Conservation (phyloP, 2,888 invertebrate species). For the Synergus laeviventris region DNA sequence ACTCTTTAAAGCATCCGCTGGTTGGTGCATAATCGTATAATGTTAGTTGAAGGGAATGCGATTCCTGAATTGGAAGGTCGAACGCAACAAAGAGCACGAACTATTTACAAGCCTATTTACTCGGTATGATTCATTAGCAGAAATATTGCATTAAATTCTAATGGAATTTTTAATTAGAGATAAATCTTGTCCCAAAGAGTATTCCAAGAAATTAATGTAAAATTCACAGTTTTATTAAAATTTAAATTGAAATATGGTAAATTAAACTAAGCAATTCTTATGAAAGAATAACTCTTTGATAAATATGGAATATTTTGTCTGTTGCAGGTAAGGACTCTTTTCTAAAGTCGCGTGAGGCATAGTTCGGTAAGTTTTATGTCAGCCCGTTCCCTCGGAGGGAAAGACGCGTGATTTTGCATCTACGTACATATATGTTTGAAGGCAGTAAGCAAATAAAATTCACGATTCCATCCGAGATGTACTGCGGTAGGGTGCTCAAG, state of each 20-base stretch:
- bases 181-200: not conserved
- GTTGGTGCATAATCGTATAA: not conserved
- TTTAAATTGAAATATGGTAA: no score
- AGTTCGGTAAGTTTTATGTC: slow-evolving; percentile 20
- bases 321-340: slow-evolving; percentile 61
- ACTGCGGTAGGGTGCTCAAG: slow-evolving; percentile 40
- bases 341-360: not conserved
- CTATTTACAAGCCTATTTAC: not conserved
- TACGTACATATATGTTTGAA: slow-evolving; percentile 30
- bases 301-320: slow-evolving; percentile 48
- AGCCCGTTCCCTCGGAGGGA: slow-evolving; percentile 39
- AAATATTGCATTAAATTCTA: not conserved
- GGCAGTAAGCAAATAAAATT: slow-evolving; percentile 56
- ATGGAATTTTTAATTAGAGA: not conserved
- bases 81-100: not conserved
- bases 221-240: no score
- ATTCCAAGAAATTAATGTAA: no score
- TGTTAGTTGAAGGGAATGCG: not conserved
- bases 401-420: slow-evolving; percentile 44
- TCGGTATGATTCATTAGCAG: not conserved
- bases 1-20: slow-evolving; percentile 15
- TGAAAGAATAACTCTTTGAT: not conserved
- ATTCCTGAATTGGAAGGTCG: slow-evolving; percentile 9
- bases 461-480: slow-evolving; percentile 58
- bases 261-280: no score